Base-by-base conservation (phyloP, 2,797 vertebrate species). In the Poecile montanus region DNA sequence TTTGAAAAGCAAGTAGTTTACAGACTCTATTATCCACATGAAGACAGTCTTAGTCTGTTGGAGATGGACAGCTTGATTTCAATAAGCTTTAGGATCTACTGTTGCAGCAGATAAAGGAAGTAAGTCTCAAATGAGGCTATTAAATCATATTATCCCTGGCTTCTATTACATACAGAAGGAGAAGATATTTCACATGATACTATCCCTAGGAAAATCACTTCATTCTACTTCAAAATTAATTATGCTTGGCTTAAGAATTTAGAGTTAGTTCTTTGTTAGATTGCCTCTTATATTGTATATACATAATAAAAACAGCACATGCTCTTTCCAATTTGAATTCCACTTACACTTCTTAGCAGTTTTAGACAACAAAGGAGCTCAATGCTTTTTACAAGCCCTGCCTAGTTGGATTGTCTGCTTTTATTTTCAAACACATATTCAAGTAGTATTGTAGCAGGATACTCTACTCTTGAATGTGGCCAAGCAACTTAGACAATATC, bases 351-450 rank as follows among this genome's bases (percentile, higher is more conserved):
- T 89, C 80, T 75, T 61, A n/a, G 29, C 79, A 23, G 25, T 74
- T 88, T 26, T 63, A 57, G 26, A 88, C n/a, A 89, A 84, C 54
- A 86, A 84, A 86, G 32, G 29, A 90, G 51, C 25, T 84, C 7
- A 1, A 53, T 66, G 16, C 14, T 57, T 89, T 84, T 57, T 61
- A 73, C 12, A 71, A 67, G 23, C 51, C 42, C 60, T 63, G 57
- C 14, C 27, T 66, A 60, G 26, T 2, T 72, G 13, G 16, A 61
- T 18, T 57, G 45, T 32, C 62, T 20, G 1, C 60, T 79, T 16
- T 88, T 73, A 91, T 60, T 86, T 85, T 84, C 84, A 86, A 92
- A 86, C 27, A 85, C 72, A 56, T 71, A 82, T 34, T 65, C 44
- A 79, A 87, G 19, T 57, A 68, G 29, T 53, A 26, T 42, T 18